phyloP scores from a whole-genome alignment of 2,888 invertebrate genomes.

The Stegophylla sp. region DNA sequence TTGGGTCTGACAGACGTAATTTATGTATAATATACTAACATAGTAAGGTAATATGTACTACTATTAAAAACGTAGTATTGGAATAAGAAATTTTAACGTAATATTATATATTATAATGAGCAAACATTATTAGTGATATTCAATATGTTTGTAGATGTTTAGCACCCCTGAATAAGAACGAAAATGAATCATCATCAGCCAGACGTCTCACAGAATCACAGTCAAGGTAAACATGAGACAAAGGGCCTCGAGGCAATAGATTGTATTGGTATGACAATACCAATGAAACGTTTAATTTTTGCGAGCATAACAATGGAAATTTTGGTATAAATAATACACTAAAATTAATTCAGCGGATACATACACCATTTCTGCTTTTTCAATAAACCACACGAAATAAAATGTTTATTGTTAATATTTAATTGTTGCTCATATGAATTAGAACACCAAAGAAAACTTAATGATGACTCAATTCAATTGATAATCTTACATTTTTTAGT shows the following conservation, averaged over 20 bases:
- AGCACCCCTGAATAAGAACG: constrained; percentile 28
- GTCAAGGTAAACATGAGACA: constrained; percentile 55
- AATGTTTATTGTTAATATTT: too few species aligned
- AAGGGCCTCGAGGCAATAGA: constrained; percentile 33
- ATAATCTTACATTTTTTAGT: constrained; percentile 14
- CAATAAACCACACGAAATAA: neutral
- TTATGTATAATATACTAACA: too few species aligned
- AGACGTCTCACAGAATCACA: constrained; percentile 32
- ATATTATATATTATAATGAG: too few species aligned
- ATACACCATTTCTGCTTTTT: neutral
- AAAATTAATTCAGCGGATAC: neutral
- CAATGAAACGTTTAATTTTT: constrained; percentile 6
- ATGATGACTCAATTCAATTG: constrained; percentile 3
- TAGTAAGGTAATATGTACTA: too few species aligned
- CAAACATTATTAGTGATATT: too few species aligned
- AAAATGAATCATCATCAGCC: constrained; percentile 54
- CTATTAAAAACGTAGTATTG: too few species aligned
- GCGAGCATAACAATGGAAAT: neutral
- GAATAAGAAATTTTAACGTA: too few species aligned
- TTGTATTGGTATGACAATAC: too few species aligned
- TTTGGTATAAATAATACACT: neutral
- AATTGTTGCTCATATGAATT: neutral
- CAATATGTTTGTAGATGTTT: constrained; percentile 9
- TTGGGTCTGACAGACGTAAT: too few species aligned
- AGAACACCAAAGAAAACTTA: neutral